phyloP scores from a whole-genome alignment of 2,797 vertebrate genomes.

The Loris lydekkerianus region DNA sequence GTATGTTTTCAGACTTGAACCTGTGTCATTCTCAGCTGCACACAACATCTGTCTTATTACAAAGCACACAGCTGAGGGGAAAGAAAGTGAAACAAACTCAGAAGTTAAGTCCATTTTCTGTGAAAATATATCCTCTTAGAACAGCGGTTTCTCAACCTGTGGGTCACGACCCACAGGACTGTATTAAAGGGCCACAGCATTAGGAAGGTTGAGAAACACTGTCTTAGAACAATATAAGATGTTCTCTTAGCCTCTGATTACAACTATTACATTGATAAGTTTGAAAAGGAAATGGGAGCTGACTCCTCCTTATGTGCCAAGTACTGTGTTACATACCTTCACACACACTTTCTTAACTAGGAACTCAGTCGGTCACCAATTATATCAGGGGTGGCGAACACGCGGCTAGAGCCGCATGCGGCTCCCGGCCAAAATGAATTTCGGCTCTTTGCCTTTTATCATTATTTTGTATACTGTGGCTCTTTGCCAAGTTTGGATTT shows the following conservation, averaged over 20 bases:
- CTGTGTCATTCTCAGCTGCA: not conserved
- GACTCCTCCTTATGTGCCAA: not conserved
- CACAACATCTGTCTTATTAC: not conserved
- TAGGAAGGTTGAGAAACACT: too few species aligned
- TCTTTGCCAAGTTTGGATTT: too few species aligned
- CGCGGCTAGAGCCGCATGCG: too few species aligned
- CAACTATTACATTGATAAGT: not conserved
- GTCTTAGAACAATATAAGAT: not conserved
- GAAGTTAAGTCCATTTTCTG: constrained; percentile 27
- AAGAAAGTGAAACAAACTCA: not conserved
- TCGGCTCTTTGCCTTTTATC: too few species aligned
- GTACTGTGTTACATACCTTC: not conserved
- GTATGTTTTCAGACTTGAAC: not conserved
- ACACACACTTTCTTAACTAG: not conserved
- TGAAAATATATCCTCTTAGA: constrained; percentile 39
- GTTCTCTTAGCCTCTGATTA: not conserved
- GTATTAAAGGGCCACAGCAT: too few species aligned
- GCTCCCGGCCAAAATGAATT: too few species aligned
- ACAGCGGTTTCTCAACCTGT: not conserved
- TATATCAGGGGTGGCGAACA: not conserved
- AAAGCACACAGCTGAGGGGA: not conserved
- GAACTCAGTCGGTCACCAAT: constrained; percentile 38
- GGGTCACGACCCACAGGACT: too few species aligned
- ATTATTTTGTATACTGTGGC: too few species aligned
- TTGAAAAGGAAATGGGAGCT: not conserved